Base-by-base conservation (phyloP, 2,888 invertebrate species). In the Charanyca ferruginea region DNA sequence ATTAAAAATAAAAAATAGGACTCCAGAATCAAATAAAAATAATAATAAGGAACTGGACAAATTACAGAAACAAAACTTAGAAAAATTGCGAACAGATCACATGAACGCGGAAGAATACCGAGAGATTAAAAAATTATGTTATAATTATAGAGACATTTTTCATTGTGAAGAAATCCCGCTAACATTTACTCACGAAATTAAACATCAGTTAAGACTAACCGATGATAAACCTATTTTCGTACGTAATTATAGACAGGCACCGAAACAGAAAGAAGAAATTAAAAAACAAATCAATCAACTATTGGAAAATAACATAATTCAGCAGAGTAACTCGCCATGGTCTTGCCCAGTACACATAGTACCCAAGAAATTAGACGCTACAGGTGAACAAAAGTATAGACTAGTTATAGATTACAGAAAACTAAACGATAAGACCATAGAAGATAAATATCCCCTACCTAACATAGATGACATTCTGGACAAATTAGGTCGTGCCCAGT, bases 151-250 rank as follows among this genome's bases (percentile, higher is more conserved):
- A 22, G 87, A 90, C 9, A 80, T 90, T 3, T 88, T 90, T 58
- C 76, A 88, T 45, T 75, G 72, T 11, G 85, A 87, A 38, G 73
- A 84, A 4, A 77, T 86, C 2, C 83, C 85, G 0, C 32, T 89
- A 38, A 80, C 84, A 0, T 83, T 81, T 9, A 88, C 87, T 3
- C 80, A 86, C 44, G 52, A 79, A 16, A 73, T 89, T 1, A 85
- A 85, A 76, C 91, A 91, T 16, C 60, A 85, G 66, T 84, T 92
- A n/a, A 80, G 77, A 58, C 6, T 81, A n/a, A 68, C 78, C 1
- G 79, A 76, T 8, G 28, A 68, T 11, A 73, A 63, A 51, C 77
- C 85, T 0, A 79, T 85, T 4, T 83, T 52, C 28, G 79, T 84
- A 0, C 44, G 55, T 8, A 70, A 42, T 8, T 70, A 62, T 47